A percentile compares a stretch with the other conserved stretches of the same genome.
phyloP scores from a whole-genome alignment of 2,113 vertebrate species.

The Zosterops japonicus region DNA sequence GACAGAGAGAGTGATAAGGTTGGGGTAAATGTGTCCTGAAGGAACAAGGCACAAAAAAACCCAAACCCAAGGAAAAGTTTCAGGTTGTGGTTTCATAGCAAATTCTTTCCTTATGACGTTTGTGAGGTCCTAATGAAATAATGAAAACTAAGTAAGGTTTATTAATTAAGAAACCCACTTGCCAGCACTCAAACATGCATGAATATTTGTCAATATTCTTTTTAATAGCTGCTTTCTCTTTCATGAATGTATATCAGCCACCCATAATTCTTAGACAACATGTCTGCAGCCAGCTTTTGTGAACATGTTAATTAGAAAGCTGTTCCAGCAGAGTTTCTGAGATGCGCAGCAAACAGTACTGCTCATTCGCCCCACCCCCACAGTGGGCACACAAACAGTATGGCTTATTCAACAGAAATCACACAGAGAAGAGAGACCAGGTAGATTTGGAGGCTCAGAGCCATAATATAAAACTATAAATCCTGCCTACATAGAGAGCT shows the following conservation, averaged over 20 bases:
- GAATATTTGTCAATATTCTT: slow-evolving; percentile 37
- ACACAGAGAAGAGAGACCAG: neutral
- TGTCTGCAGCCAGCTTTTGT: slow-evolving; percentile 39
- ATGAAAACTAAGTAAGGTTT: neutral
- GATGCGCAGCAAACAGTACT: slow-evolving; percentile 21
- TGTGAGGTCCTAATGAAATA: neutral
- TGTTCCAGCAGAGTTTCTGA: slow-evolving; percentile 16
- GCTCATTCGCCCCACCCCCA: neutral
- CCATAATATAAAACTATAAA: slow-evolving; percentile 11
- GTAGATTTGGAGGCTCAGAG: slow-evolving; percentile 7
- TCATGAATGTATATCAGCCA: neutral
- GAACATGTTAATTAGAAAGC: slow-evolving; percentile 39
- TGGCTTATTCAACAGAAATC: neutral
- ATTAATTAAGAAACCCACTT: neutral
- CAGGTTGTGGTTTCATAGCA: neutral
- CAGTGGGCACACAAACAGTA: neutral
- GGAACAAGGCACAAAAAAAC: neutral
- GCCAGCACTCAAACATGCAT: neutral
- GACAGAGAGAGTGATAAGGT: neutral
- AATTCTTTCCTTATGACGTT: neutral
- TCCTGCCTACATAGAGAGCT: neutral
- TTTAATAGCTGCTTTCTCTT: slow-evolving; percentile 29
- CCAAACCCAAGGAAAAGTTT: neutral
- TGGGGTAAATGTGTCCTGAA: neutral
- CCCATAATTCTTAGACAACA: slow-evolving; percentile 21